A percentile compares a stretch with the other conserved stretches of the same genome.
These are phyloP conservation scores for Amyelois transitella DNA, from an alignment of 1,140 invertebrate genomes.

Conservation along the genomic window DNA sequence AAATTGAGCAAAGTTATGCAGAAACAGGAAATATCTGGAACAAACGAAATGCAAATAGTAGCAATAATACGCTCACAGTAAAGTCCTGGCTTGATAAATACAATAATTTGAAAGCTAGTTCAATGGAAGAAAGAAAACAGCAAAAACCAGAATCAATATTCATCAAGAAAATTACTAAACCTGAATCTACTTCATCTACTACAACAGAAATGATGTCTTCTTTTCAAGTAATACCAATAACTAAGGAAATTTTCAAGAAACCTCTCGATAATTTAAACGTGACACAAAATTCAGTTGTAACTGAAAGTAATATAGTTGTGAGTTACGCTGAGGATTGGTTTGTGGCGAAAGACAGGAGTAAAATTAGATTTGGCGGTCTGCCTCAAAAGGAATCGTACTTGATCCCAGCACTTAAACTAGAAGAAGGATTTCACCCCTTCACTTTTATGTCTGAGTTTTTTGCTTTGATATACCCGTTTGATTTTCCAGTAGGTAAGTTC, in stretches of 20 bases:
- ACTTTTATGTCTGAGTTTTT: conserved; percentile 63
- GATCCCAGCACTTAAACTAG: conserved; percentile 59
- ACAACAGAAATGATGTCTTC: conserved; percentile 13
- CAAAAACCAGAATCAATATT: conserved; percentile 24
- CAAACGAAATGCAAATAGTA: conserved; percentile 38
- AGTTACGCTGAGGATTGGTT: conserved; percentile 50
- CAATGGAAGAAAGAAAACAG: conserved; percentile 25
- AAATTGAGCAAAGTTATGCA: conserved; percentile 19
- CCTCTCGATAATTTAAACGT: conserved; percentile 28
- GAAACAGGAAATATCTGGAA: conserved; percentile 30
- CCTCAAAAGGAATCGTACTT: conserved; percentile 64
- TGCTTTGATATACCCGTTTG: conserved; percentile 59
- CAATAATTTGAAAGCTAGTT: conserved; percentile 36
- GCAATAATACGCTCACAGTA: conserved; percentile 30
- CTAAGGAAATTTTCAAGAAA: conserved; percentile 44
- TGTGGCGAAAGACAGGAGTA: conserved; percentile 47
- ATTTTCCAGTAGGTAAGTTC: conserved; percentile 63
- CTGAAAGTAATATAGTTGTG: conserved; percentile 47
- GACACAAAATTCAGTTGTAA: conserved; percentile 34
- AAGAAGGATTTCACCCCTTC: conserved; percentile 61
- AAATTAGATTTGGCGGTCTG: conserved; percentile 63
- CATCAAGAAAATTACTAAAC: conserved; percentile 19
- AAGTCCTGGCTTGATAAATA: conserved; percentile 50
- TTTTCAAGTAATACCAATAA: conserved; percentile 48
- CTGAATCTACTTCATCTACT: conserved; percentile 2